Percentiles rank a stretch among this genome's conserved stretches.
phyloP scores from a whole-genome alignment of 1,140 invertebrate species.

The Procambarus clarkii region DNA sequence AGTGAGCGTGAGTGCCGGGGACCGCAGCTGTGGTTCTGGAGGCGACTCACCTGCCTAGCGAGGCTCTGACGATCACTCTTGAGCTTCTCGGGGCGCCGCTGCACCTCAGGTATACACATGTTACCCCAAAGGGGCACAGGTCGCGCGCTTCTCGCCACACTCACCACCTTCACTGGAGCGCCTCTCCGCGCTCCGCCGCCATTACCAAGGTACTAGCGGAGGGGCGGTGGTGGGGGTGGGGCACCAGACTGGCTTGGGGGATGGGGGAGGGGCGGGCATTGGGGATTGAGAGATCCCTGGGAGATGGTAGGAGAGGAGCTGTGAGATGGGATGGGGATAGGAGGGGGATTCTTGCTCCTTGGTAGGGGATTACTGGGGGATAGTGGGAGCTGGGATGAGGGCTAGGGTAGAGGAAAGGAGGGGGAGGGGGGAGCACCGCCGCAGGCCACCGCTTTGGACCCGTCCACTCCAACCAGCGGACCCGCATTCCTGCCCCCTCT shows the following conservation, averaged over 20 bases:
- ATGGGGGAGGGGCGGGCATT: not conserved
- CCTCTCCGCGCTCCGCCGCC: constrained; percentile 43
- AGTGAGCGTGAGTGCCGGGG: not conserved
- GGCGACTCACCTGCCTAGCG: constrained; percentile 49
- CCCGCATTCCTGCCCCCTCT: constrained; percentile 40
- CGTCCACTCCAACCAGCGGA: constrained; percentile 46
- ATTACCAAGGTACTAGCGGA: constrained; percentile 50
- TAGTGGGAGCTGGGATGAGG: too few species aligned
- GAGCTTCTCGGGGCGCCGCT: constrained; percentile 38
- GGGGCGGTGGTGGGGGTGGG: constrained; percentile 2
- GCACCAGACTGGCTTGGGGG: too few species aligned
- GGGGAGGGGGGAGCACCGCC: not conserved
- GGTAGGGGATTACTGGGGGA: not conserved
- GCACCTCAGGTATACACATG: constrained; percentile 50
- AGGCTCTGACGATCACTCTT: constrained; percentile 49
- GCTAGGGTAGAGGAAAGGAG: not conserved
- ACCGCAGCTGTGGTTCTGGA: constrained; percentile 30
- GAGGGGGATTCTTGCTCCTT: too few species aligned
- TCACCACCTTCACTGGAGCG: constrained; percentile 49
- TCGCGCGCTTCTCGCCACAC: constrained; percentile 43
- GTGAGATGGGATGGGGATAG: too few species aligned
- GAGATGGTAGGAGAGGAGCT: too few species aligned
- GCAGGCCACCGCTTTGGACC: constrained; percentile 21
- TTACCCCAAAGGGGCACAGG: constrained; percentile 42
- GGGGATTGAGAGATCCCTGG: too few species aligned